These are phyloP conservation scores for Mamestra configurata DNA, from an alignment of 1,140 invertebrate genomes.

Conservation along the genomic window DNA sequence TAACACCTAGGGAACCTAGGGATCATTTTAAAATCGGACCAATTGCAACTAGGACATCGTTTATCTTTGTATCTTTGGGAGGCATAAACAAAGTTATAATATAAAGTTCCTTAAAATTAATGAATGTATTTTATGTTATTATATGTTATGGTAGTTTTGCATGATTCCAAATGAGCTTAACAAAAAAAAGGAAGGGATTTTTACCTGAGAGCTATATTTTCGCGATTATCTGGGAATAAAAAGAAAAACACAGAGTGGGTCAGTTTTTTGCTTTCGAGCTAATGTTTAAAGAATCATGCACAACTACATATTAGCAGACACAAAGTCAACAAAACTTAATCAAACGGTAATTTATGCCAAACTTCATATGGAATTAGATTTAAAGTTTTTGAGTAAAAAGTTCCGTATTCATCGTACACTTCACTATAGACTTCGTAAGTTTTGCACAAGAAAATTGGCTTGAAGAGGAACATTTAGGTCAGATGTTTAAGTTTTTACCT, in stretches of 20 bases:
- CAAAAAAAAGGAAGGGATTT: slow-evolving; percentile 1
- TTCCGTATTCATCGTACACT: neutral
- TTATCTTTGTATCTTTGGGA: neutral
- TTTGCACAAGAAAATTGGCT: neutral
- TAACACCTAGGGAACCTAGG: neutral
- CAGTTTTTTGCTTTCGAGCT: slow-evolving; percentile 3
- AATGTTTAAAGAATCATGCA: slow-evolving; percentile 4
- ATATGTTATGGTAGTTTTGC: slow-evolving; percentile 18
- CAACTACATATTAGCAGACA: neutral
- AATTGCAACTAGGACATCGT: no score
- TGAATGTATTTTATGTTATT: no score
- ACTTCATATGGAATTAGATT: no score
- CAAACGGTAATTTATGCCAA: no score
- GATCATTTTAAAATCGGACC: neutral
- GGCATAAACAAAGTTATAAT: no score
- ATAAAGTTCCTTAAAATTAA: neutral
- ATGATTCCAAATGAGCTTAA: slow-evolving; percentile 17
- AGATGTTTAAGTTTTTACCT: slow-evolving; percentile 63
- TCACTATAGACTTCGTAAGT: neutral
- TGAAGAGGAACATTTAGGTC: neutral
- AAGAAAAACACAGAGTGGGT: slow-evolving; percentile 35
- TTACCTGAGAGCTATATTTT: slow-evolving; percentile 33
- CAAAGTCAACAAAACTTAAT: no score
- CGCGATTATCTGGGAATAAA: slow-evolving; percentile 46
- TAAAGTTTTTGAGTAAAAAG: no score